Percentiles rank a stretch among this genome's conserved stretches.
Evolutionary conservation across 2,113 vertebrate species (phyloP).

Genomic region (Caranx melampygus): DNA sequence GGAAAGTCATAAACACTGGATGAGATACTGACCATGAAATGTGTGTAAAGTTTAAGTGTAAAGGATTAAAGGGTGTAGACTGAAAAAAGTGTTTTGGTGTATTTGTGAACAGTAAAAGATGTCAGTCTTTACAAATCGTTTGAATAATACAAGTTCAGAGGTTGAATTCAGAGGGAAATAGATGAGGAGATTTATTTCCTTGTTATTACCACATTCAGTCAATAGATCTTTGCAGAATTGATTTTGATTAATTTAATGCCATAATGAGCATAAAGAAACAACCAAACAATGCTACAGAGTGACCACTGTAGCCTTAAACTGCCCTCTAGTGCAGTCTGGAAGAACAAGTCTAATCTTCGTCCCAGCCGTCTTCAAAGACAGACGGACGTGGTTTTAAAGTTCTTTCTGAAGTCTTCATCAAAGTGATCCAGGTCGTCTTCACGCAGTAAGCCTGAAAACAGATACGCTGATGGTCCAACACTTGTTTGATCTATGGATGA

Average conservation of each 20-base stretch:
- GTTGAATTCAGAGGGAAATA: neutral
- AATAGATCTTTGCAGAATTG: constrained; percentile 1
- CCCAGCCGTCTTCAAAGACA: constrained; percentile 75
- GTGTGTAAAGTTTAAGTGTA: neutral
- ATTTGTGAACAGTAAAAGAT: neutral
- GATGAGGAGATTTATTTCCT: neutral
- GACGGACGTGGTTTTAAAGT: constrained; percentile 81
- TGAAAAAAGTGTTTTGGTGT: neutral
- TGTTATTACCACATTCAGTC: constrained; percentile 9
- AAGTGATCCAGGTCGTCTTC: constrained; percentile 90
- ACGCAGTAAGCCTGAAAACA: constrained; percentile 87
- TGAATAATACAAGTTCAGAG: neutral
- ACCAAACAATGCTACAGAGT: neutral
- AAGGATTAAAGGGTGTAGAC: neutral
- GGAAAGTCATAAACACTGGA: constrained; percentile 77
- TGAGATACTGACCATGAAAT: neutral
- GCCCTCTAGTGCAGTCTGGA: constrained; percentile 43
- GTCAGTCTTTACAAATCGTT: neutral
- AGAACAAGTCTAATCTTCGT: constrained; percentile 48
- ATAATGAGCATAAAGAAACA: neutral
- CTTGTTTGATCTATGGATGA: neutral
- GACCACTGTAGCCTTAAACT: neutral
- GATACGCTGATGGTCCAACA: neutral
- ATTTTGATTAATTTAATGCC: neutral
- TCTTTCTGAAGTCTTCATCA: constrained; percentile 89